Evolutionary conservation across 2,888 invertebrate genomes (phyloP).

Genomic region (Coleophora flavipennella): DNA sequence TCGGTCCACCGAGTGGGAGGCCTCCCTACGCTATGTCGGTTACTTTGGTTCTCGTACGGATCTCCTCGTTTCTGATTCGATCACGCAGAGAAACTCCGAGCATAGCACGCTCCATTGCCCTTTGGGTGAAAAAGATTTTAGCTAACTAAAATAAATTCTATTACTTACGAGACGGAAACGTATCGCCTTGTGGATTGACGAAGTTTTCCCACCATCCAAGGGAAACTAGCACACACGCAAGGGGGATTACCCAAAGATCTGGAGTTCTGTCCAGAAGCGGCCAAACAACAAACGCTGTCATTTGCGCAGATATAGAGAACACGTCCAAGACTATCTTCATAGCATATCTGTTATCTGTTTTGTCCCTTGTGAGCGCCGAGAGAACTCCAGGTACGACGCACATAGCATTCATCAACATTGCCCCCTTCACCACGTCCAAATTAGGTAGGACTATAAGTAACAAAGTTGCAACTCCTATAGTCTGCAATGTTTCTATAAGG

Average conservation of each 20-base stretch:
- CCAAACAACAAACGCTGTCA: slow-evolving; percentile 79
- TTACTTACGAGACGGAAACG: slow-evolving; percentile 36
- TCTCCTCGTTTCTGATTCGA: too few relatives aligned
- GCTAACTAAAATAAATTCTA: too few relatives aligned
- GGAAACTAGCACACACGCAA: slow-evolving; percentile 79
- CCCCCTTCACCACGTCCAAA: slow-evolving; percentile 85
- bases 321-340: slow-evolving; percentile 68
- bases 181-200: slow-evolving; percentile 51
- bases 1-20: too few relatives aligned
- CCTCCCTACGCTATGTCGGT: too few relatives aligned
- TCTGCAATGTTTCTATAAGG: slow-evolving; percentile 83
- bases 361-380: slow-evolving; percentile 68
- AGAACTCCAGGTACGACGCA: slow-evolving; percentile 86
- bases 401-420: slow-evolving; percentile 88
- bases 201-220: slow-evolving; percentile 91
- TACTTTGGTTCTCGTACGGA: too few relatives aligned
- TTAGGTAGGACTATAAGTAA: slow-evolving; percentile 84
- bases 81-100: too few relatives aligned
- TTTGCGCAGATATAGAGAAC: slow-evolving; percentile 75
- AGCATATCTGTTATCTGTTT: slow-evolving; percentile 37
- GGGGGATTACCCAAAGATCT: slow-evolving; percentile 74
- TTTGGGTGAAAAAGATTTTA: too few relatives aligned
- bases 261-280: slow-evolving; percentile 68
- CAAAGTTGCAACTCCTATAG: slow-evolving; percentile 83
- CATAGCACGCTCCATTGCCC: too few relatives aligned